Evolutionary conservation across 2,113 vertebrate genomes (phyloP).

Genomic region (Canis aureus): DNA sequence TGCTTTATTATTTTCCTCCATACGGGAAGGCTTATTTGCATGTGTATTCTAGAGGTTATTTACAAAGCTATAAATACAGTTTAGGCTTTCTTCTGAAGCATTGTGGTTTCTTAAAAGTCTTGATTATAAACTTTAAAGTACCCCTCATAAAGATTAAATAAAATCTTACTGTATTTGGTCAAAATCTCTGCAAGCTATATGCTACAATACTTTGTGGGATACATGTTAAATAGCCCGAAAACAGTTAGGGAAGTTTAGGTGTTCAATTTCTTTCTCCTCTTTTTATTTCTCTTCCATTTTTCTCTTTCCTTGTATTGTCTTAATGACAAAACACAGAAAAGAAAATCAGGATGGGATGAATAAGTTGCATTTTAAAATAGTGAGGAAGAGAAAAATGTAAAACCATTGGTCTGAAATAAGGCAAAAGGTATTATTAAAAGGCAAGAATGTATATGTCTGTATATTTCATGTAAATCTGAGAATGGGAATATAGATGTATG

Average conservation of each 20-base stretch:
- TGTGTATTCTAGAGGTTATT: background rate
- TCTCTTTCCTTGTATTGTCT: background rate
- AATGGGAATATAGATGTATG: background rate
- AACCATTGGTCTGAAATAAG: background rate
- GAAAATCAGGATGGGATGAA: background rate
- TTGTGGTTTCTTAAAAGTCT: background rate
- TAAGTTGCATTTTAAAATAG: background rate
- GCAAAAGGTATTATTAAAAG: background rate
- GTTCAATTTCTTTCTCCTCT: background rate
- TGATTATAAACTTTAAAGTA: background rate
- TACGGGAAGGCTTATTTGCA: accelerated
- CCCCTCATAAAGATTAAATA: background rate
- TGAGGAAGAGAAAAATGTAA: background rate
- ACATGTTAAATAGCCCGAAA: background rate
- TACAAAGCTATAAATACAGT: background rate
- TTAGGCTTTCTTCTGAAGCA: background rate
- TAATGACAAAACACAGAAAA: background rate
- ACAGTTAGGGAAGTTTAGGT: background rate
- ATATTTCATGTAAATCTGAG: background rate
- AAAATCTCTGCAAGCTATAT: background rate
- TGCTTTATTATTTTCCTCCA: background rate
- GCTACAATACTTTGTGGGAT: background rate
- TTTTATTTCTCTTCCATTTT: background rate
- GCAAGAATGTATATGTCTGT: background rate
- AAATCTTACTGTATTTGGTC: background rate